These are phyloP conservation scores for Lochmaea crataegi DNA, from an alignment of 2,888 invertebrate genomes.

Conservation along the genomic window DNA sequence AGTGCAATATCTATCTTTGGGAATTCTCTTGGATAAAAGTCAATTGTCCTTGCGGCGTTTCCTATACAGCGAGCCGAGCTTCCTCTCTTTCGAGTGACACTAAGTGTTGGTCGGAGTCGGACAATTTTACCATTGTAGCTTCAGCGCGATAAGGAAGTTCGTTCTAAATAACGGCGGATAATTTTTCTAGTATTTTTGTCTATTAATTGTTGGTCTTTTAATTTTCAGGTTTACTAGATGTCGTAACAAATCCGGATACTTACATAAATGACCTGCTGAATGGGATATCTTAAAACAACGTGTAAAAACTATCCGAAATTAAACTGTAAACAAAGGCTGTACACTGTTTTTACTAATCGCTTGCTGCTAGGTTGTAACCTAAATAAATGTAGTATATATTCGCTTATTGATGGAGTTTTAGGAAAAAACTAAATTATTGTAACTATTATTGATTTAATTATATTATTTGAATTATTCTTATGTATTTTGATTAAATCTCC, in stretches of 20 bases:
- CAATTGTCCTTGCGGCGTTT: no score
- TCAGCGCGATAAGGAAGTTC: no score
- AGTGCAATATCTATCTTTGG: no score
- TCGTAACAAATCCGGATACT: conserved; percentile 74
- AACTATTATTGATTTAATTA: conserved; percentile 42
- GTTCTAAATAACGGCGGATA: no score
- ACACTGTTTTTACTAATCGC: conserved; percentile 48
- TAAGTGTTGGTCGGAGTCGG: no score
- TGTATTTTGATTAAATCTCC: not conserved
- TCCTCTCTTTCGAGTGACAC: no score
- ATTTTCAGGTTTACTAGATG: conserved; percentile 73
- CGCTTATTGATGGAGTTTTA: conserved; percentile 54
- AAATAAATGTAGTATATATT: conserved; percentile 48
- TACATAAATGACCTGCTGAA: conserved; percentile 70
- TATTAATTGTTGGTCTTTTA: conserved; percentile 32
- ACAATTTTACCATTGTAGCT: no score
- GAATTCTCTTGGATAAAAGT: no score
- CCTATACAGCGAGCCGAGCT: no score
- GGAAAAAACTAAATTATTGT: conserved; percentile 56
- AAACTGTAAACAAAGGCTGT: conserved; percentile 47
- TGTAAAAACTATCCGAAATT: conserved; percentile 45
- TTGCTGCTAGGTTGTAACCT: conserved; percentile 47
- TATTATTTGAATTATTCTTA: conserved; percentile 31
- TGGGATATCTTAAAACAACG: conserved; percentile 46
- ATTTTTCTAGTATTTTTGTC: not conserved